Percentiles rank a stretch among this genome's conserved stretches.
Evolutionary conservation across 2,113 vertebrate genomes (phyloP).

Genomic region (Ardeotis arabs): DNA sequence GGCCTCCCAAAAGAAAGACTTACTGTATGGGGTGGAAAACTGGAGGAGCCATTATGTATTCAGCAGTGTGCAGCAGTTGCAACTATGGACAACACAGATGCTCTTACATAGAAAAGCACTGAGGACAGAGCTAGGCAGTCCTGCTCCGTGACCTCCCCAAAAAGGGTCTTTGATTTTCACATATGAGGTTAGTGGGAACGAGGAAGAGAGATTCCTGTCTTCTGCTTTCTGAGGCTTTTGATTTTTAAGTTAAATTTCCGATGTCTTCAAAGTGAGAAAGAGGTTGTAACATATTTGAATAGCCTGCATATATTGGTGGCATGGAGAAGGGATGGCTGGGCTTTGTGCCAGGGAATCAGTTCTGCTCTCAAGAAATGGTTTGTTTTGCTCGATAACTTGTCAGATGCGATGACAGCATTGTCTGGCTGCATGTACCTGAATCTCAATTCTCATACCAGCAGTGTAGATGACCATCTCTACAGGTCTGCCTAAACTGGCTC

Average conservation of each 20-base stretch:
- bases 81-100: neutral
- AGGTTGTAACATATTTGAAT: neutral
- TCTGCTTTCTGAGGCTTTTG: neutral
- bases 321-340: neutral
- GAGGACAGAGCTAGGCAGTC: neutral
- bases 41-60: conserved; percentile 57
- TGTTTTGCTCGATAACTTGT: neutral
- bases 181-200: fast-evolving
- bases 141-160: neutral
- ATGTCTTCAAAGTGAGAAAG: neutral
- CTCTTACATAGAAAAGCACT: neutral
- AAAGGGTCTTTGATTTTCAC: conserved; percentile 13
- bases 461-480: neutral
- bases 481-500: neutral
- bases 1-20: conserved; percentile 29
- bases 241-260: neutral
- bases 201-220: neutral
- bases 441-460: neutral
- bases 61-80: conserved; percentile 9
- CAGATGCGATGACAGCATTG: neutral
- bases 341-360: neutral
- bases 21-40: conserved; percentile 15
- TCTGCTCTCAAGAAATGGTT: neutral
- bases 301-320: neutral
- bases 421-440: neutral